These are phyloP conservation scores for Watsonalla binaria DNA, from an alignment of 2,888 invertebrate species.

Conservation along the genomic window DNA sequence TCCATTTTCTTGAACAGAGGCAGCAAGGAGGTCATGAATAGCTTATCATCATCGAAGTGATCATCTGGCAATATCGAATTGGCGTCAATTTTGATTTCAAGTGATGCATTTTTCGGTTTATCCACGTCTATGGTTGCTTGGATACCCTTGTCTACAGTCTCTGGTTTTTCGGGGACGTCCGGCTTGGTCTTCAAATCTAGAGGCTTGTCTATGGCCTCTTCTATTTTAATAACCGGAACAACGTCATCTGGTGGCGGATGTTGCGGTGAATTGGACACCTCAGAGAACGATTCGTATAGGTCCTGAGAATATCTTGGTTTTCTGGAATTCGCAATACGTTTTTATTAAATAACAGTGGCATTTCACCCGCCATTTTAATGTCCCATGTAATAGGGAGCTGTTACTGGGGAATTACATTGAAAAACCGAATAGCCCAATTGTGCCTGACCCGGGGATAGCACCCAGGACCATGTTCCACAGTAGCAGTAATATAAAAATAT, in stretches of 20 bases:
- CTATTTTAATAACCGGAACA: slow-evolving; percentile 50
- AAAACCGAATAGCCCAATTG: too few species aligned
- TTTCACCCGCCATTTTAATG: too few species aligned
- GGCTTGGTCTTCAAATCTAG: slow-evolving; percentile 57
- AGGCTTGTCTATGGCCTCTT: slow-evolving; percentile 54
- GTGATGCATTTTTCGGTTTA: slow-evolving; percentile 35
- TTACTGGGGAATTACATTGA: too few species aligned
- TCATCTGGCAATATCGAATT: slow-evolving; percentile 66
- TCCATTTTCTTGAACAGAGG: slow-evolving; percentile 70
- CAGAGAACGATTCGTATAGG: slow-evolving; percentile 67
- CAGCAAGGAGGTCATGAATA: slow-evolving; percentile 67
- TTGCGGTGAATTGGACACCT: slow-evolving; percentile 66
- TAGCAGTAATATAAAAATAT: too few species aligned
- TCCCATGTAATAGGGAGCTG: too few species aligned
- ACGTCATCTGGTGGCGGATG: slow-evolving; percentile 56
- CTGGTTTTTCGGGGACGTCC: slow-evolving; percentile 36
- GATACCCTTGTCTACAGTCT: slow-evolving; percentile 51
- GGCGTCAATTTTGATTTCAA: slow-evolving; percentile 65
- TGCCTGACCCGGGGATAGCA: too few species aligned
- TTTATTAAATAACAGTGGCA: too few species aligned
- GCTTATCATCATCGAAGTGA: slow-evolving; percentile 64
- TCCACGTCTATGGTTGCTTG: slow-evolving; percentile 43
- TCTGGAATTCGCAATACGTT: slow-evolving; percentile 30
- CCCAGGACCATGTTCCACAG: too few species aligned
- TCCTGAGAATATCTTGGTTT: slow-evolving; percentile 68